These are phyloP conservation scores for Lithodes maja DNA, from an alignment of 2,888 invertebrate species.

Conservation along the genomic window DNA sequence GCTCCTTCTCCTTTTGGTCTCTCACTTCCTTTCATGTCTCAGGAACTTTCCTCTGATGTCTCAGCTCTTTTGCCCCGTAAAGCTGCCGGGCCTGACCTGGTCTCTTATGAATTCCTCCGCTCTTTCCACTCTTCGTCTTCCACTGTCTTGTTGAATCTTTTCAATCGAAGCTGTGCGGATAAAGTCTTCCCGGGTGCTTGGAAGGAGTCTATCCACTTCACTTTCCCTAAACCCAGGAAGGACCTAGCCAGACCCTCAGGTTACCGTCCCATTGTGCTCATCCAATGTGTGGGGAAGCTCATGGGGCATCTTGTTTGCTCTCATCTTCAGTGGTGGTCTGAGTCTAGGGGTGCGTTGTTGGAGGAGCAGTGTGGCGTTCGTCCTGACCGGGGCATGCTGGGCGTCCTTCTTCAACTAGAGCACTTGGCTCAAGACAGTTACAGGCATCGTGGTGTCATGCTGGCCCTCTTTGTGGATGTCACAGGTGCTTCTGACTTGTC, in stretches of 20 bases:
- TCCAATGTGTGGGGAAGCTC: not conserved
- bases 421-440: not conserved
- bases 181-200: not conserved
- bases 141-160: not conserved
- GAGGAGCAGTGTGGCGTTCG: not conserved
- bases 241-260: not conserved
- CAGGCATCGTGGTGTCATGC: not conserved
- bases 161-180: not conserved
- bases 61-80: not conserved
- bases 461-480: not conserved
- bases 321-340: not conserved
- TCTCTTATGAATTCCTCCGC: not conserved
- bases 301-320: not conserved
- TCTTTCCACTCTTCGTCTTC: not conserved
- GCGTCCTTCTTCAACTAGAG: not conserved
- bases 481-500: not conserved
- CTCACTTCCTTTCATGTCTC: too few relatives aligned
- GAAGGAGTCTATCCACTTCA: not conserved
- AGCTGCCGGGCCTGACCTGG: not conserved
- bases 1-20: too few relatives aligned
- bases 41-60: not conserved
- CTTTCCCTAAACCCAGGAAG: not conserved
- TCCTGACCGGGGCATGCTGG: not conserved
- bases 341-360: not conserved
- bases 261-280: not conserved